Base-by-base conservation (phyloP, 35 echinoderm and acorn worm species). In the Amphiura filiformis region DNA sequence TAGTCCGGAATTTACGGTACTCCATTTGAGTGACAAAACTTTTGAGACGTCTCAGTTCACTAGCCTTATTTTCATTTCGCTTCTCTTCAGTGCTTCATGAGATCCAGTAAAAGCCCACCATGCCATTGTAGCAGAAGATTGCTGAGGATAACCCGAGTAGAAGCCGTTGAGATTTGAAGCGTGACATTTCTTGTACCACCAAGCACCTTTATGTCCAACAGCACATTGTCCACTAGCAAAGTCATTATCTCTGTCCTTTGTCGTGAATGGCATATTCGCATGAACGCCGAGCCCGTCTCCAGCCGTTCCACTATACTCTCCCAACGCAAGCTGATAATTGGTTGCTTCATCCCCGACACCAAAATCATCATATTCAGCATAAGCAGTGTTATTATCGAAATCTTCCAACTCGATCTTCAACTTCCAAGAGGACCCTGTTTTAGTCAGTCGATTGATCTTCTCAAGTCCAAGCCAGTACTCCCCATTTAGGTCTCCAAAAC, bases 401-500 rank as follows among this genome's bases (percentile, higher is more conserved):
- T 52, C 44, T 52, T 52, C 44, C 44, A 52, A 52, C 44, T 52
- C 44, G 20, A 52, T 52, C 44, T 20, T 52, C 44, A 52, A 20
- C 20, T 52, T 7, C 44, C 44, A 52, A 11, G 44, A 20, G 7
- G 7, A 7, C 44, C 44, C 44, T 7, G 44, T 52, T 11, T 20
- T 7, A 11, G 44, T 56, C 81, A 83, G n/a, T 39, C 42, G 81
- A 32, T 83, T 26, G 37, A 83, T 83, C 9, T 41, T 39, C 0
- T 83, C 39, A 0, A 83, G 81, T 42, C 81, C 81, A 23, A 83
- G 81, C 81, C 81, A 83, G 81, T 28, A 83, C 31, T 83, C 81
- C 0, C 81, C 81, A 32, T 32, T 47, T 23, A 83, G 39, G 39
- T 42, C 31, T 2, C 81, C 81, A 47, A 83, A 83, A 23, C 81